phyloP scores from a whole-genome alignment of 2,888 invertebrate genomes.

The Lutraria lutraria region DNA sequence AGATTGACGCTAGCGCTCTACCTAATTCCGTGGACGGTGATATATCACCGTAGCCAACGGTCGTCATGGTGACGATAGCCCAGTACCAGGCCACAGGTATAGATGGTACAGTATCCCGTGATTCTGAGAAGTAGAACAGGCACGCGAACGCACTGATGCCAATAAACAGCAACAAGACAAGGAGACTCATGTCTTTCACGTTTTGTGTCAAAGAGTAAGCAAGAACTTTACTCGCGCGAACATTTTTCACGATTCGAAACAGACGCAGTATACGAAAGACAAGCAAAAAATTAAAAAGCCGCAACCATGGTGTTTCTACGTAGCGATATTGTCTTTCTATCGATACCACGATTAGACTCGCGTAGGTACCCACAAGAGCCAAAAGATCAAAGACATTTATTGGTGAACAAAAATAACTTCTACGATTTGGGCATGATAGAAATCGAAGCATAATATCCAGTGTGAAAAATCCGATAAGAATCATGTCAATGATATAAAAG shows the following conservation, averaged over 20 bases:
- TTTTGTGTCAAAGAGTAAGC: conserved; percentile 58
- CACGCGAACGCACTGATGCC: conserved; percentile 63
- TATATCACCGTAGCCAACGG: conserved; percentile 72
- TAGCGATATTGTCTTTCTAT: conserved; percentile 51
- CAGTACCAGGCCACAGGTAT: conserved; percentile 70
- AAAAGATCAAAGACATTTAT: conserved; percentile 63
- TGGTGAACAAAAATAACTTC: conserved; percentile 49
- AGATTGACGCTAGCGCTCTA: conserved; percentile 50
- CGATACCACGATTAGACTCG: conserved; percentile 26
- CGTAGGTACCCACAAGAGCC: conserved; percentile 53
- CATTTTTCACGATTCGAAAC: conserved; percentile 57
- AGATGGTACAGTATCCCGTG: conserved; percentile 38
- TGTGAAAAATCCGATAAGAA: conserved; percentile 52
- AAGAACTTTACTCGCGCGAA: conserved; percentile 63
- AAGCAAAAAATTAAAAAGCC: conserved; percentile 54
- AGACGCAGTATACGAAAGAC: conserved; percentile 64
- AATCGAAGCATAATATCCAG: conserved; percentile 59
- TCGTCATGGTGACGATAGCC: conserved; percentile 71
- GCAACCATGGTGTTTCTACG: conserved; percentile 40
- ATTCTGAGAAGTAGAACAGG: conserved; percentile 64
- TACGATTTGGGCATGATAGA: conserved; percentile 53
- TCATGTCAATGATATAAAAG: conserved; percentile 50
- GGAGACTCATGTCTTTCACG: conserved; percentile 55
- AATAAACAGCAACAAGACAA: conserved; percentile 57
- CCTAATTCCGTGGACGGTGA: conserved; percentile 59